Evolutionary conservation across 2,888 invertebrate genomes (phyloP), one percentile per base, ranked within the genome.

Genomic region (Diabrotica balteata): DNA sequence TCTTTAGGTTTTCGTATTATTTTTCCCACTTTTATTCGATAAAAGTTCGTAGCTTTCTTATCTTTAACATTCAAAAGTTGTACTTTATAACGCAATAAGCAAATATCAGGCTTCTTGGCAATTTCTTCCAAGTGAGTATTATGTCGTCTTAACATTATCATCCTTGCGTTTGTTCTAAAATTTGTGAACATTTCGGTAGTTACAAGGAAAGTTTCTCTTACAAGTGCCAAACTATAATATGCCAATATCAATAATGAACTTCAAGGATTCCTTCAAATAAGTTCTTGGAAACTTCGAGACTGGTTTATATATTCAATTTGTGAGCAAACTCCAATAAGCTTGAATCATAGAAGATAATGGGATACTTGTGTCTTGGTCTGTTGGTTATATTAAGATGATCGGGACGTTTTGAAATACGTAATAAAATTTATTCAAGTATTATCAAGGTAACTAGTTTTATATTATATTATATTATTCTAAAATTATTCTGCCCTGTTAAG

Each of bases 201-300:
- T n/a, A 51, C 17, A 11, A 9, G 17, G 3, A 4, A 51, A 51
- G 51, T 51, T 51, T 51, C 51, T 51, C 9, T 51, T 51, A 51
- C 51, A 51, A 51, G 11, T 51, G 17, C 51, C 51, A 51, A 51
- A 51, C 11, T 51, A 51, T 51, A 51, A 51, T 51, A 17, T 17
- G 11, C 51, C 51, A 17, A 51, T 51, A 51, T 51, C 51, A 51
- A 51, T 51, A 51, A 51, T 51, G 51, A 51, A 51, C 51, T 51
- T 51, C 51, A 51, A 51, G 51, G 17, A 51, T 51, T 51, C 51
- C 17, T 11, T 17, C 11, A 51, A 51, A 51, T 51, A 51, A 51
- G 51, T 51, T 51, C 11, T 8, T n/a, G 17, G 51, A 51, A 51
- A 51, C 11, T 51, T 51, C 51, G 51, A 51, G 51, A 51, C 51